Evolutionary conservation across 2,113 vertebrate species (phyloP), one percentile per base, ranked within the genome.

Genomic region (Hippocampus mohnikei): DNA sequence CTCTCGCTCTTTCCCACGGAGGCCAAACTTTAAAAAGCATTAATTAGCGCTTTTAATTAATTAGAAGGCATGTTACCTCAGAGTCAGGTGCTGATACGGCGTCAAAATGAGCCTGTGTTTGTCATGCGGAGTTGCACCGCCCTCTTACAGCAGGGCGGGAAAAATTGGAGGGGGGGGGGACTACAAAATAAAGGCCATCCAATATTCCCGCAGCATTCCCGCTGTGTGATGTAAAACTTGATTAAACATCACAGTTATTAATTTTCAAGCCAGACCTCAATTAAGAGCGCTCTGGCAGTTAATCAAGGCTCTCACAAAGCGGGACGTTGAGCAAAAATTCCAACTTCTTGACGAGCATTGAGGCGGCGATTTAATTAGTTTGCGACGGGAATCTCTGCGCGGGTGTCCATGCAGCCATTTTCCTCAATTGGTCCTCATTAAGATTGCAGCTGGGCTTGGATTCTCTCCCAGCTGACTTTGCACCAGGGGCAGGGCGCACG

Each of bases 11-110:
- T 84, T 83, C 79, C 88, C 81, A 77, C 79, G 80, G 74, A 73
- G 87, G 85, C 76, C 80, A 15, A 67, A 84, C 79, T 82, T 88
- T 81, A 84, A 88, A 60, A 60, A 33, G 82, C 79, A 73, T 89
- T 88, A 87, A 88, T 91, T 90, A 90, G 33, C 78, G 78, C 76
- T 81, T 60, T 85, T 78, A 82, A 83, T 88, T 90, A 84, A 90
- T 90, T 85, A 85, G 27, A 82, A 79, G 71, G 70, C 63, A 73
- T 2, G 2, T 72, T 70, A 89, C 86, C 88, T 89, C 82, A 81
- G 85, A 87, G 87, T 80, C 82, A 88, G 87, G 78, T 84, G 73
- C 82, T 84, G 87, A 84, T 84, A 79, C 69, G 46, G 71, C 70
- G 69, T 77, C 73, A 72, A 80, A 77, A 76, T 79, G 76, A 73